Conservation (phyloP, 2,797 vertebrate species). For the Bradypus variegatus region DNA sequence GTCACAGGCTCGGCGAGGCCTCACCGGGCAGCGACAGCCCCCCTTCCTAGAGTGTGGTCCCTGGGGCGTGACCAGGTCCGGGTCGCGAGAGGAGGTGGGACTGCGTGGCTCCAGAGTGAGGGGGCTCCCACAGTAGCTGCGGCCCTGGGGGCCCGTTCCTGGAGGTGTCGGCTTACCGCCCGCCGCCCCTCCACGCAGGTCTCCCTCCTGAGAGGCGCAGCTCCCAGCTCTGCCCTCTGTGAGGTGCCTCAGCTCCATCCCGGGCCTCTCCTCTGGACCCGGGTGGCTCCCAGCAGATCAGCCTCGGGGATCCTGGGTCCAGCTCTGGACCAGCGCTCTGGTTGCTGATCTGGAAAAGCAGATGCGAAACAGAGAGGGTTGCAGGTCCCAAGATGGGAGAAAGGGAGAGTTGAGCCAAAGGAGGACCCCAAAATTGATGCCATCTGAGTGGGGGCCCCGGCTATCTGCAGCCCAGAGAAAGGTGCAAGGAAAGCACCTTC, state of each 20-base stretch:
- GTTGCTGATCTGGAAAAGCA: neutral
- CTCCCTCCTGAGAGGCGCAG: neutral
- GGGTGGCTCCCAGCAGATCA: neutral
- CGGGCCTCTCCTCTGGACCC: neutral
- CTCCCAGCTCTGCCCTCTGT: neutral
- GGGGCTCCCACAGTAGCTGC: neutral
- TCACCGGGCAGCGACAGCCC: accelerated
- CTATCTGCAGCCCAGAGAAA: neutral
- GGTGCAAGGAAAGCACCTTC: neutral
- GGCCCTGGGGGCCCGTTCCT: accelerated
- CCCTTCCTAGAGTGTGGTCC: neutral
- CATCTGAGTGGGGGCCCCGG: too few species aligned
- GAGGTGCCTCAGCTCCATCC: neutral
- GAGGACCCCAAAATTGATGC: neutral
- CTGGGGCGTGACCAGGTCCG: neutral
- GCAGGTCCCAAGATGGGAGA: neutral
- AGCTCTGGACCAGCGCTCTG: neutral
- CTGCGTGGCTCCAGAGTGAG: neutral
- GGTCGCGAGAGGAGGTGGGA: neutral
- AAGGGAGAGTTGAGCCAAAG: neutral
- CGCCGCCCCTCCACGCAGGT: too few species aligned
- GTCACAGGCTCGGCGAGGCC: neutral
- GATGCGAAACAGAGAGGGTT: neutral
- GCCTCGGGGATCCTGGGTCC: neutral
- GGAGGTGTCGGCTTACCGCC: neutral